These are phyloP conservation scores for Osmerus eperlanus DNA, from an alignment of 2,113 vertebrate genomes.

Conservation along the genomic window DNA sequence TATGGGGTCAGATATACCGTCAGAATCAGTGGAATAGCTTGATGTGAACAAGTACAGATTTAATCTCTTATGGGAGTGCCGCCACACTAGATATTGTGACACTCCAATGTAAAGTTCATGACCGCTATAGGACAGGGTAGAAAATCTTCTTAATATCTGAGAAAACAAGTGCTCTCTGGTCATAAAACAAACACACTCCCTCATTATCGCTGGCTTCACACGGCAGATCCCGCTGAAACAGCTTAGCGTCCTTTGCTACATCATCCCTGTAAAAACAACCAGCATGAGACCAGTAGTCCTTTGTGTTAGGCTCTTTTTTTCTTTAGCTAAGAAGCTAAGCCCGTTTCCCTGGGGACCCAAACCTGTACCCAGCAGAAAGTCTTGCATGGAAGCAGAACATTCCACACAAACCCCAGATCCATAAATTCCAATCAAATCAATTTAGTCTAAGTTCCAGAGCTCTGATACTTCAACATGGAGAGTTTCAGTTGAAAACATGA, in stretches of 20 bases:
- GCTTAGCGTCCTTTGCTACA: not conserved
- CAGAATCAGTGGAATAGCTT: not conserved
- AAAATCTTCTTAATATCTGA: not conserved
- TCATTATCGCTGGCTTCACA: not conserved
- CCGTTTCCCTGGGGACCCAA: not conserved
- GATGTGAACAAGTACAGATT: not conserved
- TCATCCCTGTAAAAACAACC: constrained; percentile 10
- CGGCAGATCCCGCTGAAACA: not conserved
- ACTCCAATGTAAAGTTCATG: constrained; percentile 2
- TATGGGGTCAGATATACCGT: not conserved
- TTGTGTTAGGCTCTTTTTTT: constrained; percentile 4
- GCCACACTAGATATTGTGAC: constrained; percentile 9
- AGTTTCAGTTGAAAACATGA: constrained; percentile 41
- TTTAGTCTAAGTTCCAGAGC: constrained; percentile 23
- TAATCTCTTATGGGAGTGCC: not conserved
- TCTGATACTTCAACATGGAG: constrained; percentile 12
- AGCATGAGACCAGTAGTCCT: not conserved
- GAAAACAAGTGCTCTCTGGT: not conserved
- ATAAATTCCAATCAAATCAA: constrained; percentile 37
- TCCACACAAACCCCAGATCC: constrained; percentile 35
- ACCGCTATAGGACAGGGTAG: not conserved
- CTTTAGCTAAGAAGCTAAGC: constrained; percentile 13
- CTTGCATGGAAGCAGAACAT: constrained; percentile 13
- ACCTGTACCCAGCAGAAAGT: not conserved
- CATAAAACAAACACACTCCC: not conserved